Percentiles rank a stretch among this genome's conserved stretches.
Evolutionary conservation across 1,140 invertebrate species (phyloP).

Genomic region (Andricus grossulariae): DNA sequence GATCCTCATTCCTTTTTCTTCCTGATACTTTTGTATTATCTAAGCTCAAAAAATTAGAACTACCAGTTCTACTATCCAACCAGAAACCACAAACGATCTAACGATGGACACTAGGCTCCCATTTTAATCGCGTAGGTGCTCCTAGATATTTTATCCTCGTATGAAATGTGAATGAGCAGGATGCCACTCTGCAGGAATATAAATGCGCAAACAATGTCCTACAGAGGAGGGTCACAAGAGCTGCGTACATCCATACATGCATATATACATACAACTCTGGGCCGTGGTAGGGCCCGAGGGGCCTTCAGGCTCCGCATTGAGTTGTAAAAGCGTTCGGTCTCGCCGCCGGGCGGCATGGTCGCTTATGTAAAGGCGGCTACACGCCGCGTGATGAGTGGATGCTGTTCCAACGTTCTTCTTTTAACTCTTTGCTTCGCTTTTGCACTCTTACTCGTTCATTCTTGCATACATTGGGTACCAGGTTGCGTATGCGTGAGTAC

Average conservation of each 20-base stretch:
- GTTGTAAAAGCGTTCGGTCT: constrained; percentile 75
- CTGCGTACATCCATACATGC: constrained; percentile 33
- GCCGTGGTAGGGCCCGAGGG: constrained; percentile 51
- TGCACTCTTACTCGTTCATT: constrained; percentile 52
- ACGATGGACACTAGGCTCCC: not conserved
- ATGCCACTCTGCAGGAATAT: constrained; percentile 53
- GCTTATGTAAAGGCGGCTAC: constrained; percentile 76
- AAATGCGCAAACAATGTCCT: constrained; percentile 64
- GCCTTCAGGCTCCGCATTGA: constrained; percentile 70
- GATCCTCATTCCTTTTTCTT: too few relatives aligned
- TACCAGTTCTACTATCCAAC: too few relatives aligned
- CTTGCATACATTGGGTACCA: constrained; percentile 39
- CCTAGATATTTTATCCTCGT: not conserved
- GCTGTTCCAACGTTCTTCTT: constrained; percentile 72
- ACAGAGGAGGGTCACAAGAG: constrained; percentile 47
- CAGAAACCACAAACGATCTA: not conserved
- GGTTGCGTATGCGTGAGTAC: constrained; percentile 51
- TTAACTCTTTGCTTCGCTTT: constrained; percentile 68
- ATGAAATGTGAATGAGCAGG: not conserved
- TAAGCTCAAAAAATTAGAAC: too few relatives aligned
- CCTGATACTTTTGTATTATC: too few relatives aligned
- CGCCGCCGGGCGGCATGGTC: constrained; percentile 73
- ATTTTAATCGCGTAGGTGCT: constrained; percentile 9
- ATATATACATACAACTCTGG: constrained; percentile 20
- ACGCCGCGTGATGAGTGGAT: constrained; percentile 76